phyloP scores from a whole-genome alignment of 2,888 invertebrate species.

The Arrhopalites spinosus region DNA sequence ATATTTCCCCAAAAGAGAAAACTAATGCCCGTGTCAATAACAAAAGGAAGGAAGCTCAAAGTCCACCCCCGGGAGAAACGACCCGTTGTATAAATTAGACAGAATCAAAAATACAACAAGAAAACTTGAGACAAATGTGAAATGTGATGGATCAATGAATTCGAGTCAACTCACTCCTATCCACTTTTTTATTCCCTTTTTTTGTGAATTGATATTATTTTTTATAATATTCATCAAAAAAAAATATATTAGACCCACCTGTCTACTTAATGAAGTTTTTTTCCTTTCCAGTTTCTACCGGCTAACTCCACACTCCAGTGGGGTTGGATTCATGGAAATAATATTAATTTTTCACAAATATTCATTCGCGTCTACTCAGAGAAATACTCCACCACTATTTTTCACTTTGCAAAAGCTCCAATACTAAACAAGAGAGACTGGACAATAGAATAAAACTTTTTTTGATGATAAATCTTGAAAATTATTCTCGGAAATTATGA shows the following conservation, averaged over 20 bases:
- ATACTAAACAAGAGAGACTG: too few relatives aligned
- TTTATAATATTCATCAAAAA: background rate
- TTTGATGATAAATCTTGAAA: too few relatives aligned
- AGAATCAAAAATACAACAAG: background rate
- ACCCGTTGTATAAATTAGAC: background rate
- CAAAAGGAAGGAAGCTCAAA: background rate
- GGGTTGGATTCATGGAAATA: too few relatives aligned
- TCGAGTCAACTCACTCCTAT: slow-evolving; percentile 22
- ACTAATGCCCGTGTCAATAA: too few relatives aligned
- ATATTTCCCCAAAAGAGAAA: background rate
- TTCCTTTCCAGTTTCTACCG: background rate
- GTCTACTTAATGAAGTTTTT: background rate
- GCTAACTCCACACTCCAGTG: background rate
- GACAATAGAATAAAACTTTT: too few relatives aligned
- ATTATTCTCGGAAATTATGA: too few relatives aligned
- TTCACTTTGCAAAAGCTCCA: too few relatives aligned
- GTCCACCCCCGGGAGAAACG: background rate
- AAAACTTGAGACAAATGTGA: background rate
- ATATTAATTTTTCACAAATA: too few relatives aligned
- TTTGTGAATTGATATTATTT: background rate
- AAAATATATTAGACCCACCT: background rate
- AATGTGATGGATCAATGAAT: slow-evolving; percentile 22
- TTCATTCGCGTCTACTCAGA: too few relatives aligned
- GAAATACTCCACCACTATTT: too few relatives aligned
- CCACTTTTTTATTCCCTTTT: background rate